These are phyloP conservation scores for Acanthornis magna DNA, from an alignment of 2,797 vertebrate genomes.

Conservation along the genomic window DNA sequence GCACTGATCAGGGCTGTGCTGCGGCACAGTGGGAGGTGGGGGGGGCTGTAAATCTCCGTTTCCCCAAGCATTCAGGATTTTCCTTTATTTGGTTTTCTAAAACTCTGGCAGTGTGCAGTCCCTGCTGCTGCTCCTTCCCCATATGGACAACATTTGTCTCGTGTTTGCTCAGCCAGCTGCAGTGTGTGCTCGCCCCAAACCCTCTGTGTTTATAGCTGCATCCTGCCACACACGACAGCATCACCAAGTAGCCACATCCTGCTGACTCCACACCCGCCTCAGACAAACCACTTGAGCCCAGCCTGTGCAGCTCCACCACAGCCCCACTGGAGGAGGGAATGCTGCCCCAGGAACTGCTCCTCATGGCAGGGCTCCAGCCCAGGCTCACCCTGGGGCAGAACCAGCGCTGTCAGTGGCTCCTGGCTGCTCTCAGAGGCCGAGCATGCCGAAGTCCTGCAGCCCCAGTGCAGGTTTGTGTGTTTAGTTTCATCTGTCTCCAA, in stretches of 20 bases:
- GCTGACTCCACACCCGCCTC: not conserved
- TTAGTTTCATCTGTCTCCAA: not conserved
- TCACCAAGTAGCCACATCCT: not conserved
- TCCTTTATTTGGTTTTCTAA: conserved; percentile 34
- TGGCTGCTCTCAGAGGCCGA: not conserved
- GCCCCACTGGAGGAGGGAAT: fast-evolving
- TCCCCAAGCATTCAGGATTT: not conserved
- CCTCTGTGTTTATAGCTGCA: not conserved
- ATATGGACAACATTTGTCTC: conserved; percentile 3
- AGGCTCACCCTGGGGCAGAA: not conserved
- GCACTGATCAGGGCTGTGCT: not conserved
- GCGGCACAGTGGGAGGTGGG: not conserved
- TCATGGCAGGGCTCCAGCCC: not conserved
- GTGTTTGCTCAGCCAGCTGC: not conserved
- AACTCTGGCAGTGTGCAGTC: not conserved
- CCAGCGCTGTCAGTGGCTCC: not conserved
- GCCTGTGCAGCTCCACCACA: not conserved
- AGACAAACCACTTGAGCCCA: not conserved
- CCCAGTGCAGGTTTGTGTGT: fast-evolving
- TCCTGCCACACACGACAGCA: not conserved
- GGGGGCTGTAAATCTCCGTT: not conserved
- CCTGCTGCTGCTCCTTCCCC: conserved; percentile 26
- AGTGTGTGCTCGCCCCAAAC: not conserved
- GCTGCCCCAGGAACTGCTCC: not conserved
- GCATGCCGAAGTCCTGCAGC: not conserved